Base-by-base conservation (phyloP, 2,888 invertebrate genomes). In the Erannis defoliaria region DNA sequence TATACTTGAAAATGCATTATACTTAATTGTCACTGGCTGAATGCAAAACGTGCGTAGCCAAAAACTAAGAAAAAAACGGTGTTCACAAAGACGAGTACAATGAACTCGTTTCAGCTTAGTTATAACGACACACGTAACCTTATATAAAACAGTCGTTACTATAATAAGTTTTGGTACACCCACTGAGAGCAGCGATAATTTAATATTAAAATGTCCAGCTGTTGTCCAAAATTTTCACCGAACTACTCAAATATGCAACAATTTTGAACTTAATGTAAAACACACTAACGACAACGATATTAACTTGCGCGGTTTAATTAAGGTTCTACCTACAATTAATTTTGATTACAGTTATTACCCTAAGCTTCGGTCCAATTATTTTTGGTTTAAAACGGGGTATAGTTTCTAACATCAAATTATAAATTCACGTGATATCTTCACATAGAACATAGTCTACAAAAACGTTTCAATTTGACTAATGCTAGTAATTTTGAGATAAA, bases 301-400 rank as follows among this genome's bases (percentile, higher is more conserved):
- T 21, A 48, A 38, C 12, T n/a, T n/a, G n/a, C n/a, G 5, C 6
- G n/a, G 40, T 18, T 19, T 31, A 31, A 33, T 56, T 33, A 42
- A 18, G 23, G 16, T 26, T 45, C 45, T 21, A 19, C 5, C 46
- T 18, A 21, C 8, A 14, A 56, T 40, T 40, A 45, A 54, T 58
- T 35, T 58, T 40, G 55, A 14, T 54, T 42, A 56, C 18, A 10
- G 14, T 40, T 58, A 58, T 48, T 59, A 55, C 49, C 53, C 51
- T 9, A 9, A 48, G 14, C 53, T 43, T 40, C 26, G 16, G 46
- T 38, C 55, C 62, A 62, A 65, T 56, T 65, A 62, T 49, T 33
- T 65, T 62, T 45, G 58, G 55, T 51, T 57, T 14, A 40, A 16
- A 40, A 49, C 26, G 1, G 38, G 59, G 51, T 64, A 49, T 53